A percentile compares a stretch with the other conserved stretches of the same genome.
phyloP scores from a whole-genome alignment of 2,113 vertebrate species.

The Lophura nycthemera region DNA sequence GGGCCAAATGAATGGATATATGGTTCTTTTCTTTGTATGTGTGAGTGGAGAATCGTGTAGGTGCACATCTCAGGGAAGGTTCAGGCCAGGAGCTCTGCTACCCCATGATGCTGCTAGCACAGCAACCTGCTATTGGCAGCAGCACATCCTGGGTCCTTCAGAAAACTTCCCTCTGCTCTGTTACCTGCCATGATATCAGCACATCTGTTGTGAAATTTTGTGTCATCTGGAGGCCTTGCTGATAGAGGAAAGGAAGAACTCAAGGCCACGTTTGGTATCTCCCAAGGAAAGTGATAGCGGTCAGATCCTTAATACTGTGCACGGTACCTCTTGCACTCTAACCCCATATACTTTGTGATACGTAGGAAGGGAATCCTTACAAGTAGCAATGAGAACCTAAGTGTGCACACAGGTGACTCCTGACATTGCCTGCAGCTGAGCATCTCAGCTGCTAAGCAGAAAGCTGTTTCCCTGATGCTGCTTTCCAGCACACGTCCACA shows the following conservation, averaged over 20 bases:
- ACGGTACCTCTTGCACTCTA: no score
- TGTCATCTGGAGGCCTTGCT: neutral
- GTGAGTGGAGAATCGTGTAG: neutral
- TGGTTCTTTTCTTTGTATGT: neutral
- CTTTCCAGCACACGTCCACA: neutral
- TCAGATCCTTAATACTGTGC: neutral
- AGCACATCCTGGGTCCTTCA: no score
- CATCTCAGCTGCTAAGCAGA: neutral
- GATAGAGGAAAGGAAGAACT: neutral
- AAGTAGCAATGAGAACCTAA: neutral
- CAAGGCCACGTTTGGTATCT: fast-evolving
- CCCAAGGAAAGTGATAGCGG: neutral
- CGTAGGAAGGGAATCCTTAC: neutral
- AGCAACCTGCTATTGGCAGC: neutral
- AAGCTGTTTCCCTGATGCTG: neutral
- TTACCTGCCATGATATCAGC: neutral
- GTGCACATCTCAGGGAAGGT: neutral
- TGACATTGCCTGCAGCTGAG: neutral
- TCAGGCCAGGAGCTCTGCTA: neutral
- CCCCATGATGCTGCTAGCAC: neutral
- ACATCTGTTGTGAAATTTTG: neutral
- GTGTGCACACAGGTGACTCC: neutral
- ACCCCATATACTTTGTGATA: neutral
- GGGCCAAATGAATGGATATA: neutral
- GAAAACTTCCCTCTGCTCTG: neutral